Conservation (phyloP, 2,797 vertebrate genomes). For the Chaunax sp. region DNA sequence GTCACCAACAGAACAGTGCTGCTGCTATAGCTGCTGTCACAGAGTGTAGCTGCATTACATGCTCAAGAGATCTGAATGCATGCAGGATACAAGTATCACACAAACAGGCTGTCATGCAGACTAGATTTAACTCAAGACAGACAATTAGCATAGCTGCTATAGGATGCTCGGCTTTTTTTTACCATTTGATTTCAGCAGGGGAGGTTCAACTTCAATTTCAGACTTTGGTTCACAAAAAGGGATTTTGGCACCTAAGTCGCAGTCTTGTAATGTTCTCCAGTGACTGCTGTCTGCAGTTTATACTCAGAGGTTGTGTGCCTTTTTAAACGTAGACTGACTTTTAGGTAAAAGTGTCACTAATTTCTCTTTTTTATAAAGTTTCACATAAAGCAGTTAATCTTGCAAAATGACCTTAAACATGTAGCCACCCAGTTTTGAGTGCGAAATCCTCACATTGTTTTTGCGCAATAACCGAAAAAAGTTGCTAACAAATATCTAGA, state of each 20-base stretch:
- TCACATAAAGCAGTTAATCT: not conserved
- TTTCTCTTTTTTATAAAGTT: conserved; percentile 2
- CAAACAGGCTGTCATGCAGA: conserved; percentile 42
- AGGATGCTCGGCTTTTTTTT: conserved; percentile 27
- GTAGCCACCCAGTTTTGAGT: not conserved
- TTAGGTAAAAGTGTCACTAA: not conserved
- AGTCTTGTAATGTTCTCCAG: not conserved
- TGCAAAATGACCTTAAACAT: not conserved
- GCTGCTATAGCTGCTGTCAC: conserved; percentile 47
- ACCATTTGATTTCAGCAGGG: conserved; percentile 16
- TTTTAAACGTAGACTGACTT: not conserved
- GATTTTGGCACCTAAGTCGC: conserved; percentile 2
- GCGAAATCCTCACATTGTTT: not conserved
- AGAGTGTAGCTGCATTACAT: conserved; percentile 51
- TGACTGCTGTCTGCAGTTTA: not conserved
- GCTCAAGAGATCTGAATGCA: conserved; percentile 60
- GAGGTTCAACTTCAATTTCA: conserved; percentile 2
- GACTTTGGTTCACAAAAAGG: not conserved
- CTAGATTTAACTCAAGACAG: conserved; percentile 34
- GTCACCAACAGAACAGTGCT: conserved; percentile 58
- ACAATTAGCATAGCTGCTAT: conserved; percentile 52
- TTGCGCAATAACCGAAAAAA: not conserved
- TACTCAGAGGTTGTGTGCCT: not conserved
- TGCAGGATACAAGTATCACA: conserved; percentile 53
- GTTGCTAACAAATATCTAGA: not conserved